Evolutionary conservation across 1,140 invertebrate genomes (phyloP), one percentile per base, ranked within the genome.

Genomic region (Probaryconus sp.): DNA sequence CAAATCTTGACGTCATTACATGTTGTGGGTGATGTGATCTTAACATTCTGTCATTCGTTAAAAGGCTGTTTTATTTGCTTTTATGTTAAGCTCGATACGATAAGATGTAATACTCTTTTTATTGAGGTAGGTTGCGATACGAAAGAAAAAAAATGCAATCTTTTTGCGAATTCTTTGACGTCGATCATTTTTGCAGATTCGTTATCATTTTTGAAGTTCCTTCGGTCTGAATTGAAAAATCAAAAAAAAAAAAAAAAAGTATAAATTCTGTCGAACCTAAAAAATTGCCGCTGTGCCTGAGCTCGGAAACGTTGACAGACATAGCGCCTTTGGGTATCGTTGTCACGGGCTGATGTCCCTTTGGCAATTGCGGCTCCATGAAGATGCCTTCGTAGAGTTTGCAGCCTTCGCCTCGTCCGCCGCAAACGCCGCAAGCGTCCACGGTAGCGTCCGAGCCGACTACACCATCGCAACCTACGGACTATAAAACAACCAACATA

Each of bases 251-350:
- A 26, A 11, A 2, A 18, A 17, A 5, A 17, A 43, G 5, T 26
- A 33, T 28, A 31, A 24, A 21, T 38, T n/a, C n/a, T n/a, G n/a
- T n/a, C n/a, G n/a, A n/a, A 68, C 96, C 96, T 77, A 98, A 90
- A 84, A 94, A 94, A 88, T 98, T 98, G 42, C 92, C 91, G 77
- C 93, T 96, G 74, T 92, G 91, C 50, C 92, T 91, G 26, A 96
- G 88, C 88, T 98, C 96, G 7, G 94, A 94, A 78, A 98, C 93
- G 79, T 96, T 95, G 64, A 98, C 92, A 68, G 95, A 93, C 85
- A 96, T 97, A 0, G 96, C 96, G 13, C 96, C 96, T 37, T 90
- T 89, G 2, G 97, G 97, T 30, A 98, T 92, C 16, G 92, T 93
- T 1, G 95, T 92, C 17, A 98, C 92, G 55, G 94, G 90, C 38